Percentiles rank a stretch among this genome's conserved stretches.
phyloP scores from a whole-genome alignment of 1,140 invertebrate species.

The Dendroctonus ponderosae region DNA sequence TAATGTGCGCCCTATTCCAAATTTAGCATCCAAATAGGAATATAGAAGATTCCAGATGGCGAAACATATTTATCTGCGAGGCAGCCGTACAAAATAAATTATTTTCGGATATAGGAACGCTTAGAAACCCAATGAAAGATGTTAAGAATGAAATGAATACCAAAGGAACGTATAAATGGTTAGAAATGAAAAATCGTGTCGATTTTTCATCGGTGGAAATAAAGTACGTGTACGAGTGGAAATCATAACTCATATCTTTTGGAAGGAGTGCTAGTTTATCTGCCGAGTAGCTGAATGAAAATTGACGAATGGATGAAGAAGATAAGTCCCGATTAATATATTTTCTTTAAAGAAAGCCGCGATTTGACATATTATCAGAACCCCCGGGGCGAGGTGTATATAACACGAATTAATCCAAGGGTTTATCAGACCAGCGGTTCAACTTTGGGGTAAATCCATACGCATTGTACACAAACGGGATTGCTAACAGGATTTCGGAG shows the following conservation, averaged over 20 bases:
- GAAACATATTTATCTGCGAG: constrained; percentile 10
- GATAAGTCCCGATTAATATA: constrained; percentile 41
- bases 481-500: constrained; percentile 12
- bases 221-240: constrained; percentile 24
- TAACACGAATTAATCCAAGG: constrained; percentile 15
- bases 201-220: constrained; percentile 39
- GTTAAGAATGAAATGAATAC: constrained; percentile 38
- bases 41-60: not conserved
- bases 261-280: constrained; percentile 38
- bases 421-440: constrained; percentile 14
- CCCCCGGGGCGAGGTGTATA: constrained; percentile 15
- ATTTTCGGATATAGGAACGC: constrained; percentile 17
- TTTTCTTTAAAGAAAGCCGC: constrained; percentile 32
- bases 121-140: constrained; percentile 32
- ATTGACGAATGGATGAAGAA: constrained; percentile 41
- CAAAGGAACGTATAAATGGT: constrained; percentile 40
- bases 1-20: too few relatives aligned
- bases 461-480: constrained; percentile 7
- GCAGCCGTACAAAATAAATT: constrained; percentile 22
- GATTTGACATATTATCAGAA: constrained; percentile 21
- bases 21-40: not conserved
- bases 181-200: constrained; percentile 40
- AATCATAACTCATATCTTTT: constrained; percentile 42
- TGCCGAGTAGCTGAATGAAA: constrained; percentile 35
- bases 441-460: constrained; percentile 15